Evolutionary conservation across 2,888 invertebrate species (phyloP).

Genomic region (Allacma fusca): DNA sequence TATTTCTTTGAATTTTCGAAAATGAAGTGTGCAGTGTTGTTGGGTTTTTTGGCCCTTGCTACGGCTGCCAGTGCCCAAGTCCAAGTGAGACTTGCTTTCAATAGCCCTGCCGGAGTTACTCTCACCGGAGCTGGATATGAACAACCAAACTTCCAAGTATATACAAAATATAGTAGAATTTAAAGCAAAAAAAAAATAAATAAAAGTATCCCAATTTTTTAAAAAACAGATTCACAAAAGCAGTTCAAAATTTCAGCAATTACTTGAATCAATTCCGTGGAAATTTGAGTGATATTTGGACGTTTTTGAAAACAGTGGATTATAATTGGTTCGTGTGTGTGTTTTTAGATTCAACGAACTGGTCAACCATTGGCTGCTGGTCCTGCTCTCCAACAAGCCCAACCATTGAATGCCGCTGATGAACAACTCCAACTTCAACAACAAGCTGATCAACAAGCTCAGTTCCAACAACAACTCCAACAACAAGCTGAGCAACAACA

Average conservation of each 20-base stretch:
- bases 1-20: conserved; percentile 26
- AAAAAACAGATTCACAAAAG: too few species aligned
- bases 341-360: background rate
- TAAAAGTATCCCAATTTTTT: too few species aligned
- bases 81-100: conserved; percentile 66
- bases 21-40: conserved; percentile 55
- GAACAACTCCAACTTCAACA: conserved; percentile 29
- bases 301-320: background rate
- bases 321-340: background rate
- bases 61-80: conserved; percentile 49
- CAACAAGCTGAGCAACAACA: conserved; percentile 26
- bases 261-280: background rate
- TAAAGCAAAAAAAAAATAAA: background rate
- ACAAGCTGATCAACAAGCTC: conserved; percentile 20
- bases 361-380: background rate
- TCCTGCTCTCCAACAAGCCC: background rate
- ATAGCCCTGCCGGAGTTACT: conserved; percentile 69
- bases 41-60: conserved; percentile 59
- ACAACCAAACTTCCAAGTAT: conserved; percentile 47
- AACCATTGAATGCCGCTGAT: conserved; percentile 18
- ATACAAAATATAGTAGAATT: background rate
- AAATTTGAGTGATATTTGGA: background rate
- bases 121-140: conserved; percentile 62
- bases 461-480: conserved; percentile 32
- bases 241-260: too few species aligned